phyloP scores from a whole-genome alignment of 2,888 invertebrate species.

The Tineola bisselliella region DNA sequence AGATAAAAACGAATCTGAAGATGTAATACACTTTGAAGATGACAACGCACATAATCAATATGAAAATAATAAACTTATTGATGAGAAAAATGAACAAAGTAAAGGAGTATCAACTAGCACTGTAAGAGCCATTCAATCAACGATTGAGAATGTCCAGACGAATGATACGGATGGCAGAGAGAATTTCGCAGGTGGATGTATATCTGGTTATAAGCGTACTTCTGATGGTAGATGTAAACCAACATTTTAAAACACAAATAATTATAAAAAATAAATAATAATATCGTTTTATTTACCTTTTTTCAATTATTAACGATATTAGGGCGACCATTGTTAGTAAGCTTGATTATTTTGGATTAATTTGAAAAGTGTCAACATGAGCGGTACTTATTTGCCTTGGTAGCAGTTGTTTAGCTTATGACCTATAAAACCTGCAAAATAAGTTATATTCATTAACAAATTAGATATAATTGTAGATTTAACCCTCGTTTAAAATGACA shows the following conservation, averaged over 20 bases:
- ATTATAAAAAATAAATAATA: too few species aligned
- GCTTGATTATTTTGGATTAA: too few species aligned
- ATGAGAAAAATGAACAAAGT: background rate
- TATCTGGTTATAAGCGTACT: slow-evolving; percentile 37
- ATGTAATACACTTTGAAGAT: slow-evolving; percentile 8
- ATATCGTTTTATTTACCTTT: too few species aligned
- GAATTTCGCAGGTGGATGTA: slow-evolving; percentile 38
- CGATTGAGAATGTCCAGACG: background rate
- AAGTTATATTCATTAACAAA: too few species aligned
- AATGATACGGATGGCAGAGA: slow-evolving; percentile 32
- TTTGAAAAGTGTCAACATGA: too few species aligned
- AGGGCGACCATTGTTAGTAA: too few species aligned
- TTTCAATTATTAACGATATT: too few species aligned
- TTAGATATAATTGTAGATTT: background rate
- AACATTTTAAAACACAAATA: slow-evolving; percentile 21
- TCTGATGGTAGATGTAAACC: slow-evolving; percentile 47
- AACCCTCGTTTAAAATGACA: background rate
- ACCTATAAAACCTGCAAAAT: too few species aligned
- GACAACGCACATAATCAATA: background rate
- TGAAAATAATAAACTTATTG: background rate
- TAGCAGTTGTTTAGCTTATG: too few species aligned
- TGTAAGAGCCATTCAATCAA: background rate
- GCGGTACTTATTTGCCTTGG: too few species aligned
- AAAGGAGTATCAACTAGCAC: background rate
- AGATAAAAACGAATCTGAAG: slow-evolving; percentile 7